Conservation (phyloP, 2,888 invertebrate genomes). For the Rhodophaea formosa region DNA sequence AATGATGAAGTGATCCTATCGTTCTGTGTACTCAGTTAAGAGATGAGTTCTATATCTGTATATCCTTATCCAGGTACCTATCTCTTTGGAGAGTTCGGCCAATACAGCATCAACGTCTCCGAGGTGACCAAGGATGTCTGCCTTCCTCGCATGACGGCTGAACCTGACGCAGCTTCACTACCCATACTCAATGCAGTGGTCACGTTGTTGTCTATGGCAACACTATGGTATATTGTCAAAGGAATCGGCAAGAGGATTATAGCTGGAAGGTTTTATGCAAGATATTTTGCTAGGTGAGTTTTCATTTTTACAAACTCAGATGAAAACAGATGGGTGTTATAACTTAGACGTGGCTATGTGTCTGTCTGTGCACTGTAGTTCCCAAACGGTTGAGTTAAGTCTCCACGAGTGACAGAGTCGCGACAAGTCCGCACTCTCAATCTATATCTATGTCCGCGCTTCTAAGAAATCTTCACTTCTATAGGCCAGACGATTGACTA, state of each 20-base stretch:
- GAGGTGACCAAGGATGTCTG: conserved; percentile 45
- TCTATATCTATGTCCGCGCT: too few species aligned
- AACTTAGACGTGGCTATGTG: too few species aligned
- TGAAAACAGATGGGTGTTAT: too few species aligned
- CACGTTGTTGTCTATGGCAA: conserved; percentile 70
- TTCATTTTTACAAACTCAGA: neutral
- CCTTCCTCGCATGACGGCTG: conserved; percentile 62
- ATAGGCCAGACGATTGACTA: too few species aligned
- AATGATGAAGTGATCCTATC: too few species aligned
- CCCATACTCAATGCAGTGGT: conserved; percentile 70
- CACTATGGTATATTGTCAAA: conserved; percentile 73
- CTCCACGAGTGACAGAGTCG: too few species aligned
- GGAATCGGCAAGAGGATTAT: conserved; percentile 65
- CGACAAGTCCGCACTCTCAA: too few species aligned
- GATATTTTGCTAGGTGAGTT: conserved; percentile 66
- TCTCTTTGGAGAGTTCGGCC: conserved; percentile 69
- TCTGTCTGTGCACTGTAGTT: too few species aligned
- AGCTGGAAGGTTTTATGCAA: conserved; percentile 65
- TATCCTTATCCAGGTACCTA: conserved; percentile 49
- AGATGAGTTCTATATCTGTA: neutral
- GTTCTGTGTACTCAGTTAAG: too few species aligned
- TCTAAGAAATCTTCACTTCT: too few species aligned
- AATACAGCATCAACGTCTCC: conserved; percentile 58
- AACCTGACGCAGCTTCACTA: conserved; percentile 71
- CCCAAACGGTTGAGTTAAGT: too few species aligned